Conservation (phyloP, 1,140 invertebrate species). For the Pogonomyrmex californicus region DNA sequence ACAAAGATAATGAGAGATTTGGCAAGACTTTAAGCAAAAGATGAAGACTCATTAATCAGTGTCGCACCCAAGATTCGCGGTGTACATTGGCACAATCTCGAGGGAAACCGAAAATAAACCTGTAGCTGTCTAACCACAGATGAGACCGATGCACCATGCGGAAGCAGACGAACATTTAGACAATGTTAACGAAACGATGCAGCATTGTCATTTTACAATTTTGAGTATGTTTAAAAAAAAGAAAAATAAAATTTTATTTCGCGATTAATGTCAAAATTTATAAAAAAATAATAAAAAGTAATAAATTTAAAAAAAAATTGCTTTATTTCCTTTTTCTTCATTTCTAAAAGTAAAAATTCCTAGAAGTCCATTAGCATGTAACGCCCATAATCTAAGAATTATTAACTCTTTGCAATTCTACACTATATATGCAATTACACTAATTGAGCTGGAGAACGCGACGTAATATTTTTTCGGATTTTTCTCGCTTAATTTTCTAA, state of each 20-base stretch:
- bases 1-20: conserved; percentile 46
- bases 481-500: too few species aligned
- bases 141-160: background rate
- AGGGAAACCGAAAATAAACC: conserved; percentile 69
- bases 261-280: background rate
- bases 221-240: background rate
- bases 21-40: conserved; percentile 44
- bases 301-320: too few species aligned
- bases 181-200: background rate
- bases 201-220: background rate
- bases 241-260: background rate
- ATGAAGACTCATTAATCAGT: conserved; percentile 67
- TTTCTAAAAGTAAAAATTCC: too few species aligned
- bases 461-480: too few species aligned
- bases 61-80: conserved; percentile 61
- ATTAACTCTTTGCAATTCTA: too few species aligned
- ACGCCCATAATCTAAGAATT: too few species aligned
- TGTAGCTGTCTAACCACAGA: background rate
- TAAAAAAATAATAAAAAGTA: too few species aligned
- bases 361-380: too few species aligned
- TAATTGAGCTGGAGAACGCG: too few species aligned
- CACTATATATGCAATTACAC: too few species aligned
- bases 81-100: conserved; percentile 64
- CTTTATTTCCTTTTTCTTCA: too few species aligned
- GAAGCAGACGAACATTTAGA: background rate